Evolutionary conservation across 2,113 vertebrate genomes (phyloP).

Genomic region (Archocentrus centrarchus): DNA sequence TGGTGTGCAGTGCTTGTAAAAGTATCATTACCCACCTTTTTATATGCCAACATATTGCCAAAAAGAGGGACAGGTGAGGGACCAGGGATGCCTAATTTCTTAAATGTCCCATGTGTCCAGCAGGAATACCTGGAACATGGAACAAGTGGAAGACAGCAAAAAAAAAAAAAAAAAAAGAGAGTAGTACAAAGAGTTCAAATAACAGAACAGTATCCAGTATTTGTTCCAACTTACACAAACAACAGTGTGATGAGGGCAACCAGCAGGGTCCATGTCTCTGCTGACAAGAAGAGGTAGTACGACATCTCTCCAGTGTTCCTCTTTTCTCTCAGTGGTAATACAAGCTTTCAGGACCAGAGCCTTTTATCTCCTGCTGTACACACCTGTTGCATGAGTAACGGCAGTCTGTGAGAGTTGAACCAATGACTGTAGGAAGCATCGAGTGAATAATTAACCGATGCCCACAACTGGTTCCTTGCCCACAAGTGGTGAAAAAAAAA

Average conservation of each 20-base stretch:
- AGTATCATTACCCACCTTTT: conserved; percentile 45
- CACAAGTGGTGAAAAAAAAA: no score
- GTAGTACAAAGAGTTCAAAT: background rate
- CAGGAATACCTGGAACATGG: conserved; percentile 53
- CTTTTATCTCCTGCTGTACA: background rate
- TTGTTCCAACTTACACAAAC: conserved; percentile 59
- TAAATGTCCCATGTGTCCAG: conserved; percentile 77
- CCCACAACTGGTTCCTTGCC: no score
- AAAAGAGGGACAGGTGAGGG: conserved; percentile 70
- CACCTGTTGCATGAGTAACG: background rate
- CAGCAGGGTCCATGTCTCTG: conserved; percentile 74
- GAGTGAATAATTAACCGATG: no score
- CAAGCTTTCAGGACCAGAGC: no score
- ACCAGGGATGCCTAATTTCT: conserved; percentile 81
- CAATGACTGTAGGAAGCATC: no score
- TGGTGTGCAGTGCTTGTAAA: background rate
- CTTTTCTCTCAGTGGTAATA: background rate
- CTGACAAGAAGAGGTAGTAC: conserved; percentile 57
- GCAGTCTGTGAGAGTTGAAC: no score
- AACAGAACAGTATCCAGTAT: accelerated
- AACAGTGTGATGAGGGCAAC: conserved; percentile 62
- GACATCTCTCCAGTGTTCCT: conserved; percentile 39
- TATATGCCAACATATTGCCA: conserved; percentile 63
- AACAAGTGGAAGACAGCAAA: background rate
- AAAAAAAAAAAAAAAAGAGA: no score